phyloP scores from a whole-genome alignment of 1,140 invertebrate genomes.

The Penaeus japonicus region DNA sequence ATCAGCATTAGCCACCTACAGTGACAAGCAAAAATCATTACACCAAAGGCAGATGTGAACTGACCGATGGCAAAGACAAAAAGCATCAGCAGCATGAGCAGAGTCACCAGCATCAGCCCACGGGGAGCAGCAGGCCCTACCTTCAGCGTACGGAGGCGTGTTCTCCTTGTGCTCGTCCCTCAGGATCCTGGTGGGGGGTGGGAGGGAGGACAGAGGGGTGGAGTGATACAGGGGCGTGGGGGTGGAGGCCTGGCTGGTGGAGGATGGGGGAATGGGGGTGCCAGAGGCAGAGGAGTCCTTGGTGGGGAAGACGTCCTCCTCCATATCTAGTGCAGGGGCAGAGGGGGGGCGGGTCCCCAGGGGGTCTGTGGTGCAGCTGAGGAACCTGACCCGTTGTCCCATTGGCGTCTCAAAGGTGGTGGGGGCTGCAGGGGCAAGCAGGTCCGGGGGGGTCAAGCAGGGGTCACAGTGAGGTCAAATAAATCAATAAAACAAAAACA shows the following conservation, averaged over 20 bases:
- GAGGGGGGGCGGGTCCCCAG: conserved; percentile 47
- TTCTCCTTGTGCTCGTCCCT: conserved; percentile 59
- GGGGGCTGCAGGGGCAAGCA: conserved; percentile 35
- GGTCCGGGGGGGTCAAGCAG: conserved; percentile 1
- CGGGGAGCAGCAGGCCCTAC: not conserved
- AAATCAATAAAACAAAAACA: not conserved
- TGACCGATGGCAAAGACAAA: too few relatives aligned
- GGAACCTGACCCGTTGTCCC: conserved; percentile 66
- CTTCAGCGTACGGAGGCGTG: conserved; percentile 53
- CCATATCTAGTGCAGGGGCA: conserved; percentile 42
- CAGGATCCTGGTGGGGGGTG: conserved; percentile 50
- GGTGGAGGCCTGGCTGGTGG: not conserved
- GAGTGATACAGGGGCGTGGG: conserved; percentile 28
- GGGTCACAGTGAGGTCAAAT: not conserved
- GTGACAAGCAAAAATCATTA: too few relatives aligned
- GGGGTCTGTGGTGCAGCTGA: conserved; percentile 67
- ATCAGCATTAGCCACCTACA: too few relatives aligned
- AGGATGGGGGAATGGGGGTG: conserved; percentile 8
- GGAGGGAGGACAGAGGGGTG: conserved; percentile 38
- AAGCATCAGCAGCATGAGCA: too few relatives aligned
- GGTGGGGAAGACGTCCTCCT: conserved; percentile 55
- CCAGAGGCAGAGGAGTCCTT: conserved; percentile 35
- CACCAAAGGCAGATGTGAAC: too few relatives aligned
- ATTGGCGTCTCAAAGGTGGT: conserved; percentile 64
- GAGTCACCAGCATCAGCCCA: too few relatives aligned